Evolutionary conservation across 2,797 vertebrate species (phyloP).

Genomic region (Taeniopygia guttata): DNA sequence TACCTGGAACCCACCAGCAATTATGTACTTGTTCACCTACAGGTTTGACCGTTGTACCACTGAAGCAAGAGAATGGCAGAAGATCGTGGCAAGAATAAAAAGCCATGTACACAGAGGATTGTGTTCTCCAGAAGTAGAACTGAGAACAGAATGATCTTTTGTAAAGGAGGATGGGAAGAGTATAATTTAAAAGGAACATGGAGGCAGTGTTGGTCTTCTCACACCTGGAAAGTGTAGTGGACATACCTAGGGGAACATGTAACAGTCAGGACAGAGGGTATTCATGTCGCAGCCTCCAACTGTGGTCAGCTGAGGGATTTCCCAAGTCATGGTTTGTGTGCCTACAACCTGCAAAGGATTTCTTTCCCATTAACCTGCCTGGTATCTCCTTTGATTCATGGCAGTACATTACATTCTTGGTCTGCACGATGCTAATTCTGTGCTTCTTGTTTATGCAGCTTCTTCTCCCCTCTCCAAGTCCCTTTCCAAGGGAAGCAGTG

Average conservation of each 20-base stretch:
- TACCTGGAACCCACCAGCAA: not conserved
- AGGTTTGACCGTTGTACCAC: not conserved
- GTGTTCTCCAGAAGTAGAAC: not conserved
- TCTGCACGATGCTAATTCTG: not conserved
- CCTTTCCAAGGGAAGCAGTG: not conserved
- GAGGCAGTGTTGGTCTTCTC: not conserved
- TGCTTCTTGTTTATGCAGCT: not conserved
- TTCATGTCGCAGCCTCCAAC: not conserved
- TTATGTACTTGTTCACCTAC: not conserved
- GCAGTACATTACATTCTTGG: not conserved
- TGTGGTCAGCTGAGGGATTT: not conserved
- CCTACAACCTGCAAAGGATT: not conserved
- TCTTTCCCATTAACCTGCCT: not conserved
- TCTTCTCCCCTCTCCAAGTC: not conserved
- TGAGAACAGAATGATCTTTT: not conserved
- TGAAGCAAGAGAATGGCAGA: not conserved
- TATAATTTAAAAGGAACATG: not conserved
- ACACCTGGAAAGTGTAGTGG: rapidly evolving
- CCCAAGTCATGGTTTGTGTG: not conserved
- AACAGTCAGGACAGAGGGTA: not conserved
- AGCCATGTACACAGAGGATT: not conserved
- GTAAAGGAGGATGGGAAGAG: not conserved
- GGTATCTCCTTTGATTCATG: not conserved
- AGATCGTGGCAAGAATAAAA: not conserved
- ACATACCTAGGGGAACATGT: not conserved